Evolutionary conservation across 2,113 vertebrate genomes (phyloP), one percentile per base, ranked within the genome.

Genomic region (Brevimyrus niger): DNA sequence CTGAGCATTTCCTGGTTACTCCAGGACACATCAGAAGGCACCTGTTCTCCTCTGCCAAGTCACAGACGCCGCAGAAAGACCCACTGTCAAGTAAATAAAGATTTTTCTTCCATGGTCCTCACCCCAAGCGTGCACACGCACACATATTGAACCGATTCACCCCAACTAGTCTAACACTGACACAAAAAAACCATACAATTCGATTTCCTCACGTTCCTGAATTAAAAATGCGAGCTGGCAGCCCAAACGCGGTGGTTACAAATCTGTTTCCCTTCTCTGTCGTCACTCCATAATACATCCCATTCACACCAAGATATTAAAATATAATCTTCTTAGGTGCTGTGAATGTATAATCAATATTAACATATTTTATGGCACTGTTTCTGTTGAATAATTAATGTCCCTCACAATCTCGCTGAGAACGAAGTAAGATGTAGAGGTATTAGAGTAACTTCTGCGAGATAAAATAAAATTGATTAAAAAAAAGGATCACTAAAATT

Each of bases 391-490:
- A 95, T 96, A 95, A 95, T 96, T 95, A 94, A 95, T 95, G 94
- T 95, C 92, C 93, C 94, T 93, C 94, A 94, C 95, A 95, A 92
- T 95, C 94, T 95, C 93, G 93, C 95, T 95, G 95, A 94, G 93
- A 95, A 94, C 93, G 94, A 95, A 95, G 94, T 95, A 95, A 95
- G 95, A 95, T 95, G 94, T 95, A 94, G 93, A 93, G 93, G 94
- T 95, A 95, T 95, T 95, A 94, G 95, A 95, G 95, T 94, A 95
- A 95, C 95, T 96, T 96, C 93, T 94, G 94, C 50, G 88, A 94
- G 94, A 95, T 95, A 95, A 95, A 95, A 95, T 94, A 96, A 96
- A 95, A 96, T 96, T 96, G 95, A 96, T 96, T 95, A 94, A 96
- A 96, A 96, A 42, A 94, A 96, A 94, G 90, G 89, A 92, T 92